A percentile compares a stretch with the other conserved stretches of the same genome.
These are phyloP conservation scores for Pocota personata DNA, from an alignment of 2,888 invertebrate genomes.

Conservation along the genomic window DNA sequence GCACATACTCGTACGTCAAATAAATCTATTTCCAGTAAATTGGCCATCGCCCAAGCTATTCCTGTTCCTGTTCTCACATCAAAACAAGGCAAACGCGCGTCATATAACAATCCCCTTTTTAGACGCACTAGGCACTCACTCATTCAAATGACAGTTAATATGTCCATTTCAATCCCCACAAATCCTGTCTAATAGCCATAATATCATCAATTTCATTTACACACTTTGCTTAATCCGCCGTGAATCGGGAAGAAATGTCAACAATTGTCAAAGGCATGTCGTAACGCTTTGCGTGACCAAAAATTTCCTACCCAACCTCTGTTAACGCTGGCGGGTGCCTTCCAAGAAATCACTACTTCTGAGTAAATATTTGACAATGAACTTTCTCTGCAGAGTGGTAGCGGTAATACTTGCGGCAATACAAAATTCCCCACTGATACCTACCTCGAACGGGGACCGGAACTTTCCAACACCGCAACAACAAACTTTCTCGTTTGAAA, in stretches of 20 bases:
- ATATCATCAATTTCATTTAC: constrained; percentile 59
- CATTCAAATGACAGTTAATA: constrained; percentile 41
- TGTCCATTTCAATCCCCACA: constrained; percentile 27
- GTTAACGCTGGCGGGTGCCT: background rate
- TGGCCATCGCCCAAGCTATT: background rate
- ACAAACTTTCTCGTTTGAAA: constrained; percentile 54
- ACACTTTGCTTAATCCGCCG: constrained; percentile 52
- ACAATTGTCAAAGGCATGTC: constrained; percentile 58
- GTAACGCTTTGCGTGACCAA: constrained; percentile 21
- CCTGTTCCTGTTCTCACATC: background rate
- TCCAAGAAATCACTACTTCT: constrained; percentile 45
- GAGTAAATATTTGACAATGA: constrained; percentile 66
- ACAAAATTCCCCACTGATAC: constrained; percentile 29
- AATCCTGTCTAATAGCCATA: constrained; percentile 48
- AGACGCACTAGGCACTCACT: constrained; percentile 13
- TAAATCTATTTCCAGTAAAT: background rate
- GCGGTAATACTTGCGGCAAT: constrained; percentile 19
- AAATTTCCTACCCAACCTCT: background rate
- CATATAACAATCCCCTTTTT: background rate
- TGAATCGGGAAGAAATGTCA: constrained; percentile 54
- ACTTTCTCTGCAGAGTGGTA: constrained; percentile 22
- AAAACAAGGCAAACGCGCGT: background rate
- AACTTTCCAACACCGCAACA: constrained; percentile 45
- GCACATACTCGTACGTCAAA: background rate
- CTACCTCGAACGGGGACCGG: background rate